Conservation (phyloP, 2,113 vertebrate genomes). For the Callopanchax toddi region DNA sequence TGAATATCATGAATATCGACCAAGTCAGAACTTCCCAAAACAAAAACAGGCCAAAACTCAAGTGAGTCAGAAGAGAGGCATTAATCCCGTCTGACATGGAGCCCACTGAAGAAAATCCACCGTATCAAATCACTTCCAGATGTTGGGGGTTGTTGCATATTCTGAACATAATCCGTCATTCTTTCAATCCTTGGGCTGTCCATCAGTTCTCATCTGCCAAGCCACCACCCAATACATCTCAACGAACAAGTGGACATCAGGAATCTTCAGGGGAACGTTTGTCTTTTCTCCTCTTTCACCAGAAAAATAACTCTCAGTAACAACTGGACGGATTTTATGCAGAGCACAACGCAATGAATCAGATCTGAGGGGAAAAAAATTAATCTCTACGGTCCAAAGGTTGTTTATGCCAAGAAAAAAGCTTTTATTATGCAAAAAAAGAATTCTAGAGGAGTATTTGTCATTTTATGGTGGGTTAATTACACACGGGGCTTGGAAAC, state of each 20-base stretch:
- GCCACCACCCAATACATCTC: conserved; percentile 48
- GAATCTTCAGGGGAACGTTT: conserved; percentile 21
- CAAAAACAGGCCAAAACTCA: neutral
- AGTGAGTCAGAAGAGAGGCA: conserved; percentile 30
- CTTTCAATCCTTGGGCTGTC: conserved; percentile 49
- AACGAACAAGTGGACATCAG: conserved; percentile 32
- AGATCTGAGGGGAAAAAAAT: neutral
- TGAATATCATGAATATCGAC: too few species aligned
- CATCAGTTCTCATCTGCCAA: conserved; percentile 42
- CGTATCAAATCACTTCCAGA: conserved; percentile 66
- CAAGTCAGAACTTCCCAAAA: conserved; percentile 7
- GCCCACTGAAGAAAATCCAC: conserved; percentile 58
- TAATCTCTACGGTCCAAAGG: neutral
- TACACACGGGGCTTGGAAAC: conserved; percentile 4
- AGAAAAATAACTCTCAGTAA: conserved; percentile 22
- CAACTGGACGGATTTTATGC: conserved; percentile 6
- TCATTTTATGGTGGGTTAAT: conserved; percentile 37
- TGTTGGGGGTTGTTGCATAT: conserved; percentile 53
- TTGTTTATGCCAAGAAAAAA: conserved; percentile 26
- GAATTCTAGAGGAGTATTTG: conserved; percentile 27
- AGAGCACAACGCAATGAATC: neutral
- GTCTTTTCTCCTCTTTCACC: conserved; percentile 12
- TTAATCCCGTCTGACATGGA: conserved; percentile 35
- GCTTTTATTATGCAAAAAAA: neutral
- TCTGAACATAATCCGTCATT: conserved; percentile 59